Base-by-base conservation (phyloP, 2,888 invertebrate genomes). In the Rhabditophanes sp. region DNA sequence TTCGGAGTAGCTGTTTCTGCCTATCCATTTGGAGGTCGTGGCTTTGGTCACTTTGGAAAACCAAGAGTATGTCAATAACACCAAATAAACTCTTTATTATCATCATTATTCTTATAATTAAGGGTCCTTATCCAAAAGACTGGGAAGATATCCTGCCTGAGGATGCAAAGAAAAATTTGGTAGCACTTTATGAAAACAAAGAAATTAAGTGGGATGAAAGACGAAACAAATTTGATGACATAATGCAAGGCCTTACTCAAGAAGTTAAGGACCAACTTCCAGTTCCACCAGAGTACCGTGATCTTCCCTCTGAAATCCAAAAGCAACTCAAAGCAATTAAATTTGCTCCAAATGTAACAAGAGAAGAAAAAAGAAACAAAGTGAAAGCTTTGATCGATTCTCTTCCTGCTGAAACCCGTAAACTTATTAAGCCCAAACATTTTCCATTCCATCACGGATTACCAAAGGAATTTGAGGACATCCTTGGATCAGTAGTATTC, bases 261-360 rank as follows among this genome's bases (percentile, higher is more conserved):
- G 51, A 51, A 20, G 25, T 51, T 11, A 42, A 41, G 20, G 49
- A 49, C 6, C 30, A 38, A 7, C 41, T 51, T n/a, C 51, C 51
- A 20, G 37, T 40, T 22, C 48, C 48, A 17, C 51, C 51, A 19
- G 51, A 46, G 12, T 47, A 48, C 33, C 26, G 37, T 2, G 34
- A 38, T 19, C 37, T 51, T 15, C 49, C 51, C 15, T 37, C 31
- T 12, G 37, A 46, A 11, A 44, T 46, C 22, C 46, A 47, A 29
- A 25, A 40, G 12, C 27, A 30, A n/a, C 33, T 51, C 31, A 49
- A 47, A 38, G 20, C 34, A 8, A 35, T 51, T n/a, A n/a, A n/a
- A n/a, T n/a, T n/a, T n/a, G n/a, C n/a, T n/a, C n/a, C n/a, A n/a
- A n/a, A n/a, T n/a, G n/a, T n/a, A n/a, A n/a, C n/a, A n/a, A n/a